phyloP scores from a whole-genome alignment of 2,113 vertebrate genomes.

The Trichechus manatus region DNA sequence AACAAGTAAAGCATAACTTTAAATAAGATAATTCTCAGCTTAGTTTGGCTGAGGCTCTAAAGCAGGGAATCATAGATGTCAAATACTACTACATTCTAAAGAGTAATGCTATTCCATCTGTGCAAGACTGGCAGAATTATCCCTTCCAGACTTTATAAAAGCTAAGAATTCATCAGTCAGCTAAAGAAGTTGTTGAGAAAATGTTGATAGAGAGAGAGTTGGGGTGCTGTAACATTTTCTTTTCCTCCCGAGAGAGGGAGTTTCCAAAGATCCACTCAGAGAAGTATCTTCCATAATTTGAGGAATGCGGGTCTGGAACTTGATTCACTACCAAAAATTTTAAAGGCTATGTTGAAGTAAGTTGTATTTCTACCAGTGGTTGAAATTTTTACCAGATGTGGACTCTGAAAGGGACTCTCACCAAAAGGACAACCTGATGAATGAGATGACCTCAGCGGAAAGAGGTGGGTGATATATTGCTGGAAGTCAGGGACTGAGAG shows the following conservation, averaged over 20 bases:
- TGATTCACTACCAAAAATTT: background rate
- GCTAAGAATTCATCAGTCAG: background rate
- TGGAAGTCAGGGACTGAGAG: background rate
- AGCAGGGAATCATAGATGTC: background rate
- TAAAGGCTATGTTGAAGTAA: background rate
- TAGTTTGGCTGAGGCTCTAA: background rate
- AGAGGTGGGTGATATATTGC: background rate
- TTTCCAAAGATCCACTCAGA: background rate
- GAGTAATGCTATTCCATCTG: no score
- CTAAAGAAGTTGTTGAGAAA: background rate
- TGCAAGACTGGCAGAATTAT: background rate
- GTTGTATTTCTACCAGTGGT: no score
- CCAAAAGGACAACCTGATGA: background rate
- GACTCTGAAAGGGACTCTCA: background rate
- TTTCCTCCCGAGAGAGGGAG: background rate
- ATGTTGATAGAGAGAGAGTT: background rate
- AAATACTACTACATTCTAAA: background rate
- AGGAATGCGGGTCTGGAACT: background rate
- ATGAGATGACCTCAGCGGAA: background rate
- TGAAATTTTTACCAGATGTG: background rate
- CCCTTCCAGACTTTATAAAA: background rate
- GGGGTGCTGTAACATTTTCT: background rate
- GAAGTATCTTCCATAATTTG: background rate
- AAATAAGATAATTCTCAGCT: background rate
- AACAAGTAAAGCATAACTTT: background rate